Evolutionary conservation across 2,797 vertebrate genomes (phyloP).

Genomic region (Platyrinchus mystaceus): DNA sequence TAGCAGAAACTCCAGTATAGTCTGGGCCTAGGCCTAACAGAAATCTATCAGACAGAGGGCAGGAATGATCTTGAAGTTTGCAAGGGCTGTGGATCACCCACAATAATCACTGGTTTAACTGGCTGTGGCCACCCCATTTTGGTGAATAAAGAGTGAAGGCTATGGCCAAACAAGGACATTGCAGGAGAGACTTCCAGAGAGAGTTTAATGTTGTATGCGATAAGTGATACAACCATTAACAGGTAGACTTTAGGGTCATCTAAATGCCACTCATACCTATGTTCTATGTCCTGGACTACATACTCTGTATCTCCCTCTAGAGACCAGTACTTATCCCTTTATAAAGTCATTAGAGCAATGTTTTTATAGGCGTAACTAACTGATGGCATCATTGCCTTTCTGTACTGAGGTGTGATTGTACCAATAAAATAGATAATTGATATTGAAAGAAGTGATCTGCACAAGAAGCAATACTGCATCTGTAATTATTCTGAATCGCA

Average conservation of each 20-base stretch:
- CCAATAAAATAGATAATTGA: background rate
- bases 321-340: background rate
- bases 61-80: background rate
- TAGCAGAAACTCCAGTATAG: fast-evolving
- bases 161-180: background rate
- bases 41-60: background rate
- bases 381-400: background rate
- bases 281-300: background rate
- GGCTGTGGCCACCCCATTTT: background rate
- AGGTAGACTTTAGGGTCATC: background rate
- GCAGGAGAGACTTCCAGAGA: background rate
- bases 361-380: background rate
- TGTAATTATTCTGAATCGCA: background rate
- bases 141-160: background rate
- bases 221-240: background rate
- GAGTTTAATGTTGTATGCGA: background rate
- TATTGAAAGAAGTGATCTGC: background rate
- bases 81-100: background rate
- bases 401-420: background rate
- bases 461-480: background rate
- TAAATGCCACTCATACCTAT: background rate
- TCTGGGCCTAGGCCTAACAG: background rate
- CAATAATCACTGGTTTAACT: background rate
- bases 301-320: background rate
- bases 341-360: background rate